Evolutionary conservation across 2,113 vertebrate genomes (phyloP).

Genomic region (western clawed frog (Xenopus tropicalis)): UCB_Xtro_10.0 CM004443.2:117597001-117597500

Average conservation of each 20-base stretch:
- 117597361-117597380: neutral
- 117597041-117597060: slow-evolving; percentile 40
- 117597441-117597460: too few species aligned
- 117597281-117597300: neutral
- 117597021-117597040: slow-evolving; percentile 40
- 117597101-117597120: slow-evolving; percentile 25
- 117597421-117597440: too few species aligned
- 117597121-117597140: slow-evolving; percentile 2
- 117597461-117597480: too few species aligned
- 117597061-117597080: slow-evolving; percentile 39
- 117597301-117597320: neutral
- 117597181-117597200: slow-evolving; percentile 23
- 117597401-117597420: neutral
- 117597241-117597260: slow-evolving; percentile 12
- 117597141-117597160: slow-evolving; percentile 8
- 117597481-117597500: too few species aligned
- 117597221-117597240: slow-evolving; percentile 11
- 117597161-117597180: slow-evolving; percentile 38
- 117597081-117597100: slow-evolving; percentile 40
- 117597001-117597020: slow-evolving; percentile 46
- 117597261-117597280: slow-evolving; percentile 25
- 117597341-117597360: neutral
- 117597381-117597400: neutral
- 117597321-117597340: neutral
- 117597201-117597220: slow-evolving; percentile 20